These are phyloP conservation scores for Actinia equina DNA, from an alignment of 64 coral and sea anemone genomes.

Conservation along the genomic window DNA sequence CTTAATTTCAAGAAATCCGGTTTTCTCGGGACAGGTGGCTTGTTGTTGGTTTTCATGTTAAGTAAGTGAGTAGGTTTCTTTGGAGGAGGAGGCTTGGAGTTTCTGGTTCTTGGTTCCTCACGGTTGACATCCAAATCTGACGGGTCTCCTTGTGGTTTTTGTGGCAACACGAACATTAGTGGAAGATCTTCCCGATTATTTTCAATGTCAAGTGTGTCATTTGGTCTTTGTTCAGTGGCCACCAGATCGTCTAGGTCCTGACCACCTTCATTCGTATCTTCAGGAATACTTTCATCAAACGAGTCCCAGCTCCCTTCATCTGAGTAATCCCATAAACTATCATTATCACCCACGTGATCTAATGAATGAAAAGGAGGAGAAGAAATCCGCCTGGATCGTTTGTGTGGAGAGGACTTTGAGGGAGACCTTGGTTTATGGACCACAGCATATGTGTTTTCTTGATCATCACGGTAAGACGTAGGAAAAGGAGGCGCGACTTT, in stretches of 20 bases:
- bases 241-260: neutral
- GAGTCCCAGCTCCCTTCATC: neutral
- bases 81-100: neutral
- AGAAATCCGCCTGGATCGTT: neutral
- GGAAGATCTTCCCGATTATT: neutral
- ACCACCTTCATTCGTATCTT: neutral
- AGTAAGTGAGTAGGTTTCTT: neutral
- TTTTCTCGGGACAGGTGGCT: constrained; percentile 59
- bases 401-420: neutral
- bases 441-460: neutral
- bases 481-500: neutral
- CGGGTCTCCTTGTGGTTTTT: neutral
- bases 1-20: constrained; percentile 25
- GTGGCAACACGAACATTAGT: neutral
- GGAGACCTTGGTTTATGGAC: constrained; percentile 15
- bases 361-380: neutral
- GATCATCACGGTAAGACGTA: neutral
- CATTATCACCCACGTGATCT: neutral
- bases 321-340: constrained; percentile 21
- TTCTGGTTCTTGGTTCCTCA: too few relatives aligned
- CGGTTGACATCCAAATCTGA: neutral
- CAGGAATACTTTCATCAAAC: constrained; percentile 4
- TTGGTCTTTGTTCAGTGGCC: neutral
- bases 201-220: neutral
- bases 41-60: constrained; percentile 6